phyloP scores from a whole-genome alignment of 2,113 vertebrate genomes.

The Colossoma macropomum region DNA sequence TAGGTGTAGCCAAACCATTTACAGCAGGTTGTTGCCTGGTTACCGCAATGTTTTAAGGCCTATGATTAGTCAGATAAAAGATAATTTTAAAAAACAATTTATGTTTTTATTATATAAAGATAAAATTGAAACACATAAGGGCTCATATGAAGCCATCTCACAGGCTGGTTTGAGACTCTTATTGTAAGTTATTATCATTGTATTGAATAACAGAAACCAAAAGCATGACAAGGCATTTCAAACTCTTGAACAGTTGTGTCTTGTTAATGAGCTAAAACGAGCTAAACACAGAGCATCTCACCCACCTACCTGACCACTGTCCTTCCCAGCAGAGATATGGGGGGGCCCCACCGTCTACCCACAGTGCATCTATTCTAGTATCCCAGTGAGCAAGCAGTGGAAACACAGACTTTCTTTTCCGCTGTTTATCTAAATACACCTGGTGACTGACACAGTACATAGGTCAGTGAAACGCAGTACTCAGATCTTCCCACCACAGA shows the following conservation, averaged over 20 bases:
- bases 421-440: not conserved
- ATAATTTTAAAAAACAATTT: no score
- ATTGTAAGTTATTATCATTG: no score
- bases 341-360: not conserved
- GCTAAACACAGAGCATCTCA: not conserved
- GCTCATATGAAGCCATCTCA: no score
- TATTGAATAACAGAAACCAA: no score
- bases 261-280: not conserved
- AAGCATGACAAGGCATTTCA: no score
- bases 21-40: no score
- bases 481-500: not conserved
- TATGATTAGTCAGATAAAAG: no score
- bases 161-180: no score
- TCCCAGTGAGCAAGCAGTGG: not conserved
- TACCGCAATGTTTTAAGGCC: no score
- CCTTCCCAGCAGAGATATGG: not conserved
- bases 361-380: not conserved
- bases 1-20: no score
- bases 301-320: not conserved
- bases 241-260: not conserved
- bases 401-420: not conserved
- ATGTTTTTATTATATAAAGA: no score
- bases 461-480: not conserved
- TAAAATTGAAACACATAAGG: no score
- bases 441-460: not conserved